phyloP scores from a whole-genome alignment of 30 jellyfish, hydroid and myxozoan genomes.

The Aurelia aurita region DNA sequence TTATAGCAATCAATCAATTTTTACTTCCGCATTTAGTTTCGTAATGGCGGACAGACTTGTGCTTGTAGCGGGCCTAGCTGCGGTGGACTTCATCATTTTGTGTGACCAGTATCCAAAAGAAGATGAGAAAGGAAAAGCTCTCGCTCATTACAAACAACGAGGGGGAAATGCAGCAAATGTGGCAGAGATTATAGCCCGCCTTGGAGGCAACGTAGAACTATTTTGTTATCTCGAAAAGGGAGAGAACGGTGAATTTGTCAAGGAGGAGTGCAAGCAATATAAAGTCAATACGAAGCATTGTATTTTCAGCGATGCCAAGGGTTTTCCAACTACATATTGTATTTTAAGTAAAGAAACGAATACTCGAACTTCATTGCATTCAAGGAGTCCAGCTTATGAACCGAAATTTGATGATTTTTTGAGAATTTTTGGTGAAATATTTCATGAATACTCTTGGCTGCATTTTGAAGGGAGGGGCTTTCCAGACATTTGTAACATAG shows the following conservation, averaged over 20 bases:
- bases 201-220: slow-evolving; percentile 25
- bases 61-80: too few species aligned
- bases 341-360: slow-evolving; percentile 51
- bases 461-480: slow-evolving; percentile 47
- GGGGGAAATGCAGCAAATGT: slow-evolving; percentile 92
- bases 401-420: slow-evolving; percentile 46
- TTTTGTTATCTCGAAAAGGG: slow-evolving; percentile 43
- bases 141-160: slow-evolving; percentile 56
- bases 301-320: slow-evolving; percentile 2
- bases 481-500: too few species aligned
- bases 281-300: slow-evolving; percentile 4
- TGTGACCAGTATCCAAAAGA: slow-evolving; percentile 71
- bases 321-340: slow-evolving; percentile 72
- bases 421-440: neutral
- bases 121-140: slow-evolving; percentile 68
- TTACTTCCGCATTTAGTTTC: too few species aligned
- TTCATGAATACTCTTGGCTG: slow-evolving; percentile 37
- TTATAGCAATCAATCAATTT: too few species aligned
- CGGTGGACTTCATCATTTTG: too few species aligned
- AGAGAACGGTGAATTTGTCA: slow-evolving; percentile 41
- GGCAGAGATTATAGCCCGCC: slow-evolving; percentile 68
- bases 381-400: slow-evolving; percentile 46
- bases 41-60: too few species aligned
- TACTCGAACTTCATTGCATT: slow-evolving; percentile 71
- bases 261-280: slow-evolving; percentile 45